Percentiles rank a stretch among this genome's conserved stretches.
Conservation (phyloP, 2,888 invertebrate genomes). For the Eugnorisma glareosa region DNA sequence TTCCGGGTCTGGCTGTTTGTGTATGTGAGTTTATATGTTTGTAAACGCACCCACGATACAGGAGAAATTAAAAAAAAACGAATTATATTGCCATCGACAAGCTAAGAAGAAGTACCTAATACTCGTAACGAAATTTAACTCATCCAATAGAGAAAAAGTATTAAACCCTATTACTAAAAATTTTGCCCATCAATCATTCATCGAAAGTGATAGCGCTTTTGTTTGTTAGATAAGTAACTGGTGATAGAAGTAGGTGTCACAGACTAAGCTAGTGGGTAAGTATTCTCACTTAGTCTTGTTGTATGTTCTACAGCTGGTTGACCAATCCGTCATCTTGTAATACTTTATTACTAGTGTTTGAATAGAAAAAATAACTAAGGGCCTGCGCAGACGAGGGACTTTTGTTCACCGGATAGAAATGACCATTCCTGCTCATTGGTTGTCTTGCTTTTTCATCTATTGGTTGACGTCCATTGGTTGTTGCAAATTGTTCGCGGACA, state of each 20-base stretch:
- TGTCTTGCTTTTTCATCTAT: no score
- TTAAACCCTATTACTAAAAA: slow-evolving; percentile 19
- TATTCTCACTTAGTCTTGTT: neutral
- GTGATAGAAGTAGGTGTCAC: slow-evolving; percentile 70
- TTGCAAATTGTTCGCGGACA: no score
- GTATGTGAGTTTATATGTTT: no score
- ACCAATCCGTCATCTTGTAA: neutral
- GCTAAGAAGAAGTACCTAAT: neutral
- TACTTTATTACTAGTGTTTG: neutral
- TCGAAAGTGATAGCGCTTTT: slow-evolving; percentile 13
- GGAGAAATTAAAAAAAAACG: no score
- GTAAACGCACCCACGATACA: no score
- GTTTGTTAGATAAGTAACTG: slow-evolving; percentile 6
- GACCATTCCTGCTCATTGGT: no score
- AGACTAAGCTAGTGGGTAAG: slow-evolving; percentile 24
- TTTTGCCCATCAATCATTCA: slow-evolving; percentile 39
- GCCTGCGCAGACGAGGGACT: no score
- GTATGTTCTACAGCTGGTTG: neutral
- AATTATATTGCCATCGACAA: no score
- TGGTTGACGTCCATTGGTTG: no score
- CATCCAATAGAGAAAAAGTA: slow-evolving; percentile 5
- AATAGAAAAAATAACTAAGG: no score
- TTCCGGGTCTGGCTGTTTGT: no score
- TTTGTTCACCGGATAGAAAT: no score
- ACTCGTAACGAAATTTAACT: neutral